A percentile compares a stretch with the other conserved stretches of the same genome.
These are phyloP conservation scores for Syndactyla subalaris DNA, from an alignment of 2,797 vertebrate genomes.

Conservation along the genomic window DNA sequence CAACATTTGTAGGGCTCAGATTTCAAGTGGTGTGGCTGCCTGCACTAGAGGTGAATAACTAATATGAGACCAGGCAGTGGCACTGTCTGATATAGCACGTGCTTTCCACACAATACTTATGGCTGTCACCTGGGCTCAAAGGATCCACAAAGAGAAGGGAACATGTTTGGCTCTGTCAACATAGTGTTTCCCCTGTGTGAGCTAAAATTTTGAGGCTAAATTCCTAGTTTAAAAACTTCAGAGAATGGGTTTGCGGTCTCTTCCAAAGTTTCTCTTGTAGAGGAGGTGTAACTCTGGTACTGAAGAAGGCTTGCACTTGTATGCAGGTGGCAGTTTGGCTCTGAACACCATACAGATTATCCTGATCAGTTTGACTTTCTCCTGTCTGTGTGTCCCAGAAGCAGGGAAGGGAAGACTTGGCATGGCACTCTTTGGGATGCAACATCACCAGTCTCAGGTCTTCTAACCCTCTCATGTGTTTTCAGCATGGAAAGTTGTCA, in stretches of 20 bases:
- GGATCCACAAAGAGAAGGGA: neutral
- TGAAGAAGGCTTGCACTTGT: neutral
- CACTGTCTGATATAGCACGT: fast-evolving
- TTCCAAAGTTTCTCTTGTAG: neutral
- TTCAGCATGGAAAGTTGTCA: neutral
- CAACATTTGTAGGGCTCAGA: neutral
- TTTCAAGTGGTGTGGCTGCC: neutral
- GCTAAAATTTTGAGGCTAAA: neutral
- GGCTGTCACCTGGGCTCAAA: neutral
- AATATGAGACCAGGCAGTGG: neutral
- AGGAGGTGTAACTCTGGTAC: neutral
- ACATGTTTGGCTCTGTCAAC: neutral
- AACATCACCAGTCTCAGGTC: neutral
- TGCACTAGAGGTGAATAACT: neutral
- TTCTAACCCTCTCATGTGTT: neutral
- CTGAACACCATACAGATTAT: neutral
- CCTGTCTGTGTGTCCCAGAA: neutral
- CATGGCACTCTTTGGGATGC: neutral
- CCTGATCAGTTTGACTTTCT: neutral
- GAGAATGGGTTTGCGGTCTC: neutral
- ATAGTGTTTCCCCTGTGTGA: neutral
- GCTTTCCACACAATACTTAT: neutral
- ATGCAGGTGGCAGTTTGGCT: neutral
- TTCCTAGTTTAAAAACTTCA: neutral
- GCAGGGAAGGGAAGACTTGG: neutral